A percentile compares a stretch with the other conserved stretches of the same genome.
phyloP scores from a whole-genome alignment of 2,797 vertebrate genomes.

The Urophycis tenuis region DNA sequence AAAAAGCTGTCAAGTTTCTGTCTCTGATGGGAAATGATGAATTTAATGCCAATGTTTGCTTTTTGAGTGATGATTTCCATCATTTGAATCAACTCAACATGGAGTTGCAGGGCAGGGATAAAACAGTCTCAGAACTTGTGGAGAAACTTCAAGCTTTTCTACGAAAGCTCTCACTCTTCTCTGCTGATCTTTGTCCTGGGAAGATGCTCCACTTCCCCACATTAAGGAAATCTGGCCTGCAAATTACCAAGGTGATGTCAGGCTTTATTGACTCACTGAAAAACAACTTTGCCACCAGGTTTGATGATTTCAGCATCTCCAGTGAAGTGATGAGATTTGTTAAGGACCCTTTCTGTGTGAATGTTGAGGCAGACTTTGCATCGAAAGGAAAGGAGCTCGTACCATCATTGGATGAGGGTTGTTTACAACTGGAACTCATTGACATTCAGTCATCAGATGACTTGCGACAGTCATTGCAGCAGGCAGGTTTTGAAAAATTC shows the following conservation, averaged over 20 bases:
- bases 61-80: too few species aligned
- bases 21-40: constrained; percentile 9
- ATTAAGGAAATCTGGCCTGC: constrained; percentile 12
- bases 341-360: constrained; percentile 15
- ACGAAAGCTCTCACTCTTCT: constrained; percentile 19
- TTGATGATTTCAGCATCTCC: constrained; percentile 18
- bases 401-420: too few species aligned
- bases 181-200: constrained; percentile 16
- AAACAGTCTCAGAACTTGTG: constrained; percentile 7
- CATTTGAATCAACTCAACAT: constrained; percentile 7
- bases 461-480: too few species aligned
- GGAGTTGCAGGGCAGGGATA: too few species aligned
- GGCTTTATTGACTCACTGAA: constrained; percentile 22
- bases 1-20: not conserved
- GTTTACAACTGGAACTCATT: too few species aligned
- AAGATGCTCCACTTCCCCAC: constrained; percentile 24
- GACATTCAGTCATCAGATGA: too few species aligned
- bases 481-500: too few species aligned
- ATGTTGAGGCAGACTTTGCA: constrained; percentile 20
- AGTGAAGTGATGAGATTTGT: constrained; percentile 19
- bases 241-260: constrained; percentile 20
- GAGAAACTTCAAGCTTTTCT: constrained; percentile 12
- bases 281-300: constrained; percentile 23
- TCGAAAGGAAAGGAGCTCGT: constrained; percentile 11
- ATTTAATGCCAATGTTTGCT: constrained; percentile 9